Evolutionary conservation across 2,113 vertebrate species (phyloP).

Genomic region (Crotalus tigris): DNA sequence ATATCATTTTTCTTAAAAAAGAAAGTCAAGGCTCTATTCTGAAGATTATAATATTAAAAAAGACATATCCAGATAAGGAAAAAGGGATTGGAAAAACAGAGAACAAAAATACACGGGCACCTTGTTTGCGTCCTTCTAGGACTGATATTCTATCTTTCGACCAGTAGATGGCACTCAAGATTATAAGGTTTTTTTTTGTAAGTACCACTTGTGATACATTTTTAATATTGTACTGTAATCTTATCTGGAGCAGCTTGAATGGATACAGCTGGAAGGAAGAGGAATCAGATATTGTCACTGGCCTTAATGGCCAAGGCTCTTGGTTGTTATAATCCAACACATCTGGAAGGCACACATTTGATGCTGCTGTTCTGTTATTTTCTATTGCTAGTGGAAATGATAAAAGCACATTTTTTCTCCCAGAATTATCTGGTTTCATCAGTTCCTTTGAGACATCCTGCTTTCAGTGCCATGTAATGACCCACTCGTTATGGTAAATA

Average conservation of each 20-base stretch:
- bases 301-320: background rate
- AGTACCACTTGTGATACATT: background rate
- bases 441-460: background rate
- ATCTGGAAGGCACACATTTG: background rate
- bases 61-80: background rate
- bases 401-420: background rate
- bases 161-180: background rate
- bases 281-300: background rate
- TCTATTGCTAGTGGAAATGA: background rate
- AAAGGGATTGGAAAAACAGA: background rate
- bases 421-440: background rate
- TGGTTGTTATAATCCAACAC: background rate
- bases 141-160: background rate
- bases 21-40: background rate
- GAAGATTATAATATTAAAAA: background rate
- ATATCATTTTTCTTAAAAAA: background rate
- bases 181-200: background rate
- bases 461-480: background rate
- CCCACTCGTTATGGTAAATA: background rate
- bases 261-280: background rate
- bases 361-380: background rate
- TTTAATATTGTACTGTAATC: background rate
- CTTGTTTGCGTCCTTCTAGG: background rate
- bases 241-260: background rate
- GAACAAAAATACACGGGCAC: background rate